Evolutionary conservation across 2,797 vertebrate species (phyloP).

Genomic region (Sebastes trivittatus): DNA sequence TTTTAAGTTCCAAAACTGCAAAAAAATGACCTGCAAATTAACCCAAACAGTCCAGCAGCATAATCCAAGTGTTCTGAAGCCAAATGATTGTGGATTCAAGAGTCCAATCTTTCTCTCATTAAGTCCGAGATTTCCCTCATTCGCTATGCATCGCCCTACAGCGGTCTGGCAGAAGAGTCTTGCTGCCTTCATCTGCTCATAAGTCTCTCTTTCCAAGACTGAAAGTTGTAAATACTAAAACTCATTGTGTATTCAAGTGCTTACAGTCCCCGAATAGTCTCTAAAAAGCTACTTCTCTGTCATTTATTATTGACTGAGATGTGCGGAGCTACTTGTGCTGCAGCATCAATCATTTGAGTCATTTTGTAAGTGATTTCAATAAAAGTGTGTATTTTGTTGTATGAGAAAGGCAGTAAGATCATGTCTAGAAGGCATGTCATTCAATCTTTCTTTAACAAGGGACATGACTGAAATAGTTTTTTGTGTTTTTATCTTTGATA

Average conservation of each 20-base stretch:
- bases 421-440: background rate
- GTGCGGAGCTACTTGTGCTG: background rate
- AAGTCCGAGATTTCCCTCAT: conserved; percentile 25
- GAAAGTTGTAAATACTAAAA: conserved; percentile 11
- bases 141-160: conserved; percentile 16
- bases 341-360: background rate
- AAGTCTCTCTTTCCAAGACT: conserved; percentile 20
- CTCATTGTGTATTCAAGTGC: conserved; percentile 18
- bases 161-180: background rate
- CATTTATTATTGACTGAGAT: conserved; percentile 9
- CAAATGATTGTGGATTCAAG: conserved; percentile 40
- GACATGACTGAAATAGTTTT: background rate
- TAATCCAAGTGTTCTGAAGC: conserved; percentile 30
- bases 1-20: background rate
- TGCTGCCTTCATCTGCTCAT: conserved; percentile 28
- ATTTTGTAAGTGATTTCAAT: background rate
- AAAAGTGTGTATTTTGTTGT: background rate
- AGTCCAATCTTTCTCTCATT: conserved; percentile 48
- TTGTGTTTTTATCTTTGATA: background rate
- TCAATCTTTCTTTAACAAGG: background rate
- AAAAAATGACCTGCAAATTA: background rate
- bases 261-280: conserved; percentile 7
- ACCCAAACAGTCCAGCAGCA: background rate
- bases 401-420: background rate
- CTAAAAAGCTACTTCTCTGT: background rate